Evolutionary conservation across 2,888 invertebrate species (phyloP), one percentile per base, ranked within the genome.

Genomic region (Atrina japonica): DNA sequence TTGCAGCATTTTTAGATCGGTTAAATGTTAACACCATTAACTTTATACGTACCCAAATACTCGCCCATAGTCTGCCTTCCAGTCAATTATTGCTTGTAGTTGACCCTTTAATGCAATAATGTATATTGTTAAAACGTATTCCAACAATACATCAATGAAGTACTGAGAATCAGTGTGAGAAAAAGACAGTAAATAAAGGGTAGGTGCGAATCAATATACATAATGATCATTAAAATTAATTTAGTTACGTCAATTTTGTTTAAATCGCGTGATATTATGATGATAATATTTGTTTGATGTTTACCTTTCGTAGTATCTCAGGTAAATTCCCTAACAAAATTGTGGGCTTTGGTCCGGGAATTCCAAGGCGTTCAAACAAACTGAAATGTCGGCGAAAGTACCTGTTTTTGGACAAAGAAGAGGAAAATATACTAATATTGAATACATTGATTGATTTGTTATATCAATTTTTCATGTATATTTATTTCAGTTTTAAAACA

Each of bases 261-360:
- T 3, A 50, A 29, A 3, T 27, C 5, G 21, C 27, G 23, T 29
- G n/a, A 29, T 29, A 29, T 53, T 53, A n/a, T 18, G 7, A n/a
- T 18, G 7, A 47, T 21, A 47, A 7, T 16, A 14, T 21, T 47
- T n/a, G 16, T 7, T 7, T 47, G 6, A 60, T 25, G 29, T 49
- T 56, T 76, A 82, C 82, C 60, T 83, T 79, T 67, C 53, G 66
- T 47, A 83, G 52, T 29, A 87, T 81, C 47, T 83, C 83, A 6
- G 60, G 7, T 16, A 87, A 73, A 64, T 87, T 87, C 1, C 86
- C 86, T 14, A 78, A 74, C 14, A 86, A 29, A 6, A 76, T 40
- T 3, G 73, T 80, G 0, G 86, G 86, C 58, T 74, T 49, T 2
- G 86, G 86, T n/a, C 86, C 86, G 1, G 79, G 81, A 25, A 87